Conservation (phyloP, 1,140 invertebrate genomes). For the Pachypsylla venusta region DNA sequence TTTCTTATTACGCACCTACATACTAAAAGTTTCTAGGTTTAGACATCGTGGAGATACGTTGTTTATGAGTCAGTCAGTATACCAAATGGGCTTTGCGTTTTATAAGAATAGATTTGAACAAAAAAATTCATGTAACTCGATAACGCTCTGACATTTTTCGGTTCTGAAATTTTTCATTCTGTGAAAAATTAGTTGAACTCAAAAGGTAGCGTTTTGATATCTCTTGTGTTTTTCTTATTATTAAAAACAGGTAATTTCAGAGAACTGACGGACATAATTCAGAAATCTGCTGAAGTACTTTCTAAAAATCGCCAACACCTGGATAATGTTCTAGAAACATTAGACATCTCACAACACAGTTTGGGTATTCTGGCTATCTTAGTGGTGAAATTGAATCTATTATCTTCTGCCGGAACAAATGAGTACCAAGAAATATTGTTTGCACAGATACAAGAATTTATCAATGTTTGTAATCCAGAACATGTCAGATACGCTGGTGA, state of each 20-base stretch:
- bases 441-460: slow-evolving; percentile 64
- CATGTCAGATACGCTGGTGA: slow-evolving; percentile 73
- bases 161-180: too few relatives aligned
- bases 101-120: too few relatives aligned
- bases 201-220: too few relatives aligned
- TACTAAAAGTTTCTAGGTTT: too few relatives aligned
- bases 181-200: too few relatives aligned
- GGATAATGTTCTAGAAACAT: slow-evolving; percentile 74
- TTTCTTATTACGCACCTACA: too few relatives aligned
- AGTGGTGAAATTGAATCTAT: slow-evolving; percentile 43
- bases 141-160: too few relatives aligned
- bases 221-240: too few relatives aligned
- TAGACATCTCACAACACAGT: slow-evolving; percentile 78
- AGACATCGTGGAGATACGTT: too few relatives aligned
- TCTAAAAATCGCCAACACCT: slow-evolving; percentile 65
- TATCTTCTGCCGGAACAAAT: slow-evolving; percentile 27
- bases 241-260: slow-evolving; percentile 73
- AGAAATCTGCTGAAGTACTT: slow-evolving; percentile 63
- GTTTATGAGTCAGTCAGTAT: too few relatives aligned
- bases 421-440: slow-evolving; percentile 36
- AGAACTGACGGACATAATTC: slow-evolving; percentile 61
- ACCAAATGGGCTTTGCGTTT: too few relatives aligned
- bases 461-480: slow-evolving; percentile 66
- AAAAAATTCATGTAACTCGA: too few relatives aligned
- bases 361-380: slow-evolving; percentile 73